A percentile compares a stretch with the other conserved stretches of the same genome.
Evolutionary conservation across 2,113 vertebrate species (phyloP).

Genomic region (Enhydra lutris): DNA sequence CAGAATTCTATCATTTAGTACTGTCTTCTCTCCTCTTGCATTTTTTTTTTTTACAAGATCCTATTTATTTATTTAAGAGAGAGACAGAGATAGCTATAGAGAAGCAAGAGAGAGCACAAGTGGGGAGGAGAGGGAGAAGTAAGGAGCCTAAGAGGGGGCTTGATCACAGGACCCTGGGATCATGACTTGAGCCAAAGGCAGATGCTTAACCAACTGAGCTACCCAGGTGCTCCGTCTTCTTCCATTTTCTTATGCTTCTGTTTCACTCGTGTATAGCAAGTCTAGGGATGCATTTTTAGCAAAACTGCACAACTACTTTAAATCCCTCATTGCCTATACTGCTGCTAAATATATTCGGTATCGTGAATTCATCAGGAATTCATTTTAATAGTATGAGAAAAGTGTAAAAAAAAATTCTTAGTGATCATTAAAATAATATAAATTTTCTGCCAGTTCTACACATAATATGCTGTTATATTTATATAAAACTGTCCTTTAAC

Average conservation of each 20-base stretch:
- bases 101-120: no score
- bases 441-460: slow-evolving; percentile 18
- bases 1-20: neutral
- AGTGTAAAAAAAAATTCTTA: neutral
- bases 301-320: neutral
- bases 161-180: no score
- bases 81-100: no score
- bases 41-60: neutral
- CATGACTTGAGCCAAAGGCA: no score
- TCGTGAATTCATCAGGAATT: neutral
- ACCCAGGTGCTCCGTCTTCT: neutral
- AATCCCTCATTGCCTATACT: neutral
- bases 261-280: neutral
- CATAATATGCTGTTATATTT: neutral
- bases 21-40: neutral
- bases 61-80: no score
- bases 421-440: neutral
- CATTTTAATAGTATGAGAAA: neutral
- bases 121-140: no score
- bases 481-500: neutral
- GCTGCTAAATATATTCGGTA: neutral
- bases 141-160: no score
- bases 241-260: neutral
- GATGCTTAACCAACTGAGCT: no score
- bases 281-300: neutral